Evolutionary conservation across 2,888 invertebrate species (phyloP), one percentile per base, ranked within the genome.

Genomic region (Maniola hyperantus): DNA sequence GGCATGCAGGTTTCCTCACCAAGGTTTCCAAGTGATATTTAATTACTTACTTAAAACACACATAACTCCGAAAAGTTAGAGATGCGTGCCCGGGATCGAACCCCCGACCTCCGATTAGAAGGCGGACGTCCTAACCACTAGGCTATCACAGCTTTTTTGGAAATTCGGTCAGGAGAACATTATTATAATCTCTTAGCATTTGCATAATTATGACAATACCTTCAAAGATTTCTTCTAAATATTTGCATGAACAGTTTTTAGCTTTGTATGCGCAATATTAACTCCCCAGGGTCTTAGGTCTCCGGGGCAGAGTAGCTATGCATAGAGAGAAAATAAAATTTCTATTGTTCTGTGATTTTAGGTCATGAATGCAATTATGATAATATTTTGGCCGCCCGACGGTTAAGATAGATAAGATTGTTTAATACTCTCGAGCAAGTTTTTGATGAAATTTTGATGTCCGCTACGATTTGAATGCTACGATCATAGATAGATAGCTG

Each of bases 241-340:
- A 70, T 70, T 71, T 67, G 69, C 66, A 66, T 70, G 48, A n/a
- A 61, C 50, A n/a, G 26, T 50, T 71, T 67, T 53, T 53, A 58
- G 59, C 71, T 71, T 71, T 71, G 69, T 66, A 67, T 44, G 57
- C n/a, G 26, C 48, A 67, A 64, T 66, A 33, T 62, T 42, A 68
- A 63, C 57, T 62, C 68, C 50, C 55, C 10, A 33, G 62, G 67
- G 66, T 66, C 66, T 70, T 11, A 54, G 61, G 57, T 66, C 51
- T 60, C 46, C 6, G 59, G 34, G 46, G 59, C 59, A 44, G 44
- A 26, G 26, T 58, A 10, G n/a, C 26, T 53, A n/a, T 20, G 51
- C 39, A 39, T 51, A 48, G 61, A 61, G 57, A 18, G 48, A 57
- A 48, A 48, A 48, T 64, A 46, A 48, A 59, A 46, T 59, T 59